phyloP scores from a whole-genome alignment of 1,140 invertebrate species.

The Pseudomyrmex concolor region DNA sequence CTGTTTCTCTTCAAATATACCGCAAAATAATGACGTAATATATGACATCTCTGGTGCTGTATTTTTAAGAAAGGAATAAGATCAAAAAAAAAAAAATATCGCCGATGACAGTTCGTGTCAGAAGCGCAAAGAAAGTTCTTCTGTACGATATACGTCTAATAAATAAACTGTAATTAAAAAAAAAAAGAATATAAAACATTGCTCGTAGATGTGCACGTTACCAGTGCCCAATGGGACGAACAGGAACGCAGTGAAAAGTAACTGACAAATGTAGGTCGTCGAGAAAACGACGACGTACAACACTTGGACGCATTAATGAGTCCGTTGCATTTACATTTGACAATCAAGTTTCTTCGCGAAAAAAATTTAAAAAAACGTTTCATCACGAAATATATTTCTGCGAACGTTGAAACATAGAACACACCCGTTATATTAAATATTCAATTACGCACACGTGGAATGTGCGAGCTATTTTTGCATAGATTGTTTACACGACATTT shows the following conservation, averaged over 20 bases:
- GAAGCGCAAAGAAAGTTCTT: not conserved
- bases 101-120: not conserved
- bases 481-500: not conserved
- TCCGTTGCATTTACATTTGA: too few species aligned
- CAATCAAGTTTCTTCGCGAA: too few species aligned
- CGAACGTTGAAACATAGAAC: too few species aligned
- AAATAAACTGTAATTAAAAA: too few species aligned
- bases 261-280: slow-evolving; percentile 57
- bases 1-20: too few species aligned
- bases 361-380: too few species aligned
- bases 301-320: too few species aligned
- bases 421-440: too few species aligned
- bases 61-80: not conserved
- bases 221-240: slow-evolving; percentile 24
- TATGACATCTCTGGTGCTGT: too few species aligned
- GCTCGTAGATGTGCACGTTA: slow-evolving; percentile 13
- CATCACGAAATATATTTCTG: not conserved
- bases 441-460: not conserved
- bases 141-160: not conserved
- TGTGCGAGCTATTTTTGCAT: slow-evolving; percentile 11
- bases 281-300: slow-evolving; percentile 20
- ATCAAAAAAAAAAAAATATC: not conserved
- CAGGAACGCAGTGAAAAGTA: slow-evolving; percentile 58
- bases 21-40: too few species aligned
- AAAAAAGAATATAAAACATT: too few species aligned